Base-by-base conservation (phyloP, 2,888 invertebrate genomes). In the Ochlodes sylvanus region DNA sequence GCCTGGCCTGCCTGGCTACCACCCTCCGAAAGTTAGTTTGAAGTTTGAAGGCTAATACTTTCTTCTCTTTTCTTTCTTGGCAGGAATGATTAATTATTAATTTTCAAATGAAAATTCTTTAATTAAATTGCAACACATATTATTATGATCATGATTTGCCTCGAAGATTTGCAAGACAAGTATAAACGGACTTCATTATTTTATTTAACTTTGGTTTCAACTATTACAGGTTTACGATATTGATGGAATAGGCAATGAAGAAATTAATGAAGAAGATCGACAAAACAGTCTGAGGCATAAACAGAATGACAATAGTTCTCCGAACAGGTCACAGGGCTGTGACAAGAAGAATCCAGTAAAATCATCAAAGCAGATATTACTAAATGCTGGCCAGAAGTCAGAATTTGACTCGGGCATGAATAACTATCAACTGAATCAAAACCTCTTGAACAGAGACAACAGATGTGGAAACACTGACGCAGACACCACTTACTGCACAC, bases 321-420 rank as follows among this genome's bases (percentile, higher is more conserved):
- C 85, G 3, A 82, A 79, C 56, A 85, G 81, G 71, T 75, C 75
- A 42, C 76, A 79, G 15, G 78, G 76, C 60, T 71, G 47, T 50
- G 80, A 80, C 10, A 86, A 86, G 15, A 91, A 89, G 73, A 86
- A 81, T 72, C 76, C 80, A 4, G 79, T 92, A 0, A 93, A 93
- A 78, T 93, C 93, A 7, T 93, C 93, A 10, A 93, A 92, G 73
- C 93, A 92, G 77, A 92, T 93, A 73, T 86, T 93, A 38, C 78
- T 91, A 72, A 93, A 93, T 68, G 92, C 93, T 1, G 93, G 93
- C 12, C 93, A 93, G 69, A 92, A 92, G 70, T 93, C 93, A 0
- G 93, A 93, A 70, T 93, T 93, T 69, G 93, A 92, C 73, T 92
- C 92, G 0, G 93, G 93, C 10, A 93, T 93, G 92, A 93, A 93